These are phyloP conservation scores for Australoheros facetus DNA, from an alignment of 2,797 vertebrate species.

Conservation along the genomic window DNA sequence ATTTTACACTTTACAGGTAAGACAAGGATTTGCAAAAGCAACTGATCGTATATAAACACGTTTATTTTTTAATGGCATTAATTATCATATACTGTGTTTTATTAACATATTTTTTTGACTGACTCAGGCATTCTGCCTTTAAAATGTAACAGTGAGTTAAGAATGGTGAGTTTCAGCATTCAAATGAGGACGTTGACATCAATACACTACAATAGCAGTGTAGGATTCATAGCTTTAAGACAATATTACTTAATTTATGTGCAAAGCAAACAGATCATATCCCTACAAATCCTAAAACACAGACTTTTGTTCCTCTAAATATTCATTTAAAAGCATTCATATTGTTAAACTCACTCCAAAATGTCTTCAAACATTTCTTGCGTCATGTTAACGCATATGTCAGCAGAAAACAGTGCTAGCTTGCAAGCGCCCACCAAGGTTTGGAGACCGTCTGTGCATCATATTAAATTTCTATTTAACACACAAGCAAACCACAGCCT, in stretches of 20 bases:
- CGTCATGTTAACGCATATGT: neutral
- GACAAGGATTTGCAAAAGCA: slow-evolving; percentile 22
- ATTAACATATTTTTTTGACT: neutral
- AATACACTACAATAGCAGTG: neutral
- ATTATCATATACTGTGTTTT: neutral
- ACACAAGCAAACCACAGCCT: neutral
- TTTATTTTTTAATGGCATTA: slow-evolving; percentile 3
- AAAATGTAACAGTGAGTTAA: neutral
- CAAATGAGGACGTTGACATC: neutral
- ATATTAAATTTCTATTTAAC: neutral
- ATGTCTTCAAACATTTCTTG: neutral
- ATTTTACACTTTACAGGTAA: slow-evolving; percentile 46
- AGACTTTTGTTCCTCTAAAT: neutral
- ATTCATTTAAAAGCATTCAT: neutral
- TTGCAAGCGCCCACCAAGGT: neutral
- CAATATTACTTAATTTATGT: neutral
- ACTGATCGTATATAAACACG: slow-evolving; percentile 17
- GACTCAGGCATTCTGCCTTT: neutral
- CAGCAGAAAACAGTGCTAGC: neutral
- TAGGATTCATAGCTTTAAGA: neutral
- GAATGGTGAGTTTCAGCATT: neutral
- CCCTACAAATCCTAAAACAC: neutral
- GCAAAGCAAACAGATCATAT: neutral
- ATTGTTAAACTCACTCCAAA: neutral
- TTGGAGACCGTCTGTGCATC: neutral